Conservation (phyloP, 2,113 vertebrate species). For the Serinus canaria region DNA sequence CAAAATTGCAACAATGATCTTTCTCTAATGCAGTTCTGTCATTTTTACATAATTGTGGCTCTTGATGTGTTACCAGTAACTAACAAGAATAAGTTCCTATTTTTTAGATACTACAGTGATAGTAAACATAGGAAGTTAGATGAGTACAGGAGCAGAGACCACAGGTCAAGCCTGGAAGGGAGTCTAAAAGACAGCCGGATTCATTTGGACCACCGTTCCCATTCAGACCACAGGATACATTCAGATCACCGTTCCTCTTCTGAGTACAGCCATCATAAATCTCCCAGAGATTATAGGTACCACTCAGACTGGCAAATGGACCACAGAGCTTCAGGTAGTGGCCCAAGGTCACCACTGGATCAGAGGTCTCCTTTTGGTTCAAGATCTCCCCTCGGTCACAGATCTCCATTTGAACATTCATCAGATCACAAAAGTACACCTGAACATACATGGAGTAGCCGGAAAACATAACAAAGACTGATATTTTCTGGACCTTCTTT, state of each 20-base stretch:
- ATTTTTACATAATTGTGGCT: not conserved
- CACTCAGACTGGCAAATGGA: conserved; percentile 95
- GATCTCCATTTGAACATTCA: conserved; percentile 94
- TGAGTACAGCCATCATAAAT: conserved; percentile 84
- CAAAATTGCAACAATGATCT: not conserved
- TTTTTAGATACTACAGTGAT: conserved; percentile 88
- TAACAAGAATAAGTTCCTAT: not conserved
- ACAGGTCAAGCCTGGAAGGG: conserved; percentile 81
- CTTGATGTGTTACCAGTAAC: not conserved
- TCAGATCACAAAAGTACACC: conserved; percentile 95
- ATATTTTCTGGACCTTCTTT: conserved; percentile 72
- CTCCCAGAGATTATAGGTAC: conserved; percentile 89
- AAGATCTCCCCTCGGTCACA: conserved; percentile 85
- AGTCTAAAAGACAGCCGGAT: conserved; percentile 82
- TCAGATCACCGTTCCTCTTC: conserved; percentile 80
- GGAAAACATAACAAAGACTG: conserved; percentile 93
- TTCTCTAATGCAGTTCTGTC: not conserved
- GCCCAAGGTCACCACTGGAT: conserved; percentile 88
- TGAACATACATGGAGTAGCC: conserved; percentile 93
- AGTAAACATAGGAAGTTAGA: conserved; percentile 92
- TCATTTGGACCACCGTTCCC: conserved; percentile 79
- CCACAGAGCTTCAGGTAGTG: conserved; percentile 86
- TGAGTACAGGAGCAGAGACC: conserved; percentile 89
- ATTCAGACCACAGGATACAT: conserved; percentile 84
- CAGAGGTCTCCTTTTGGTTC: conserved; percentile 92